phyloP scores from a whole-genome alignment of 2,888 invertebrate species.

The Thecocarcelia acutangulata region DNA sequence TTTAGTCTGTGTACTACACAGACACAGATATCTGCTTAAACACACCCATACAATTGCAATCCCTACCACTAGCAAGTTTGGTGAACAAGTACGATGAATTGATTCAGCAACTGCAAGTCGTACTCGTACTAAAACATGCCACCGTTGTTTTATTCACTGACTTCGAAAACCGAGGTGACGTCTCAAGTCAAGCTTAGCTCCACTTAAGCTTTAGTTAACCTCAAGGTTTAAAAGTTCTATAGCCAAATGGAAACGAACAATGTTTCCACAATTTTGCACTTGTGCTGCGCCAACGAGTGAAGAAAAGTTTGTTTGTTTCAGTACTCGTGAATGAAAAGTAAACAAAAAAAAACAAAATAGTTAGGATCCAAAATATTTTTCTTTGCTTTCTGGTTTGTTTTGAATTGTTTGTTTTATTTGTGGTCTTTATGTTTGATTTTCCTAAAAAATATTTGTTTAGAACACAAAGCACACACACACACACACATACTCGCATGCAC shows the following conservation, averaged over 20 bases:
- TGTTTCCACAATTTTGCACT: constrained; percentile 31
- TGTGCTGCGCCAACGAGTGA: constrained; percentile 2
- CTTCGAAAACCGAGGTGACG: constrained; percentile 67
- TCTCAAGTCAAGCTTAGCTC: constrained; percentile 63
- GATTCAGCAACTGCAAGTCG: constrained; percentile 29
- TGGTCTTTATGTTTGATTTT: constrained; percentile 40
- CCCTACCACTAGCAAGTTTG: background rate
- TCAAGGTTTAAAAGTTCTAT: constrained; percentile 66
- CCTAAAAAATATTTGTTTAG: constrained; percentile 23
- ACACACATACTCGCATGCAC: background rate
- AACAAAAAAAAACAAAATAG: background rate
- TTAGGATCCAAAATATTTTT: too few species aligned
- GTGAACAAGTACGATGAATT: background rate
- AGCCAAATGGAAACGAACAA: constrained; percentile 26
- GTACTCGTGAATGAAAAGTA: too few species aligned
- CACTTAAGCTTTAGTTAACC: constrained; percentile 61
- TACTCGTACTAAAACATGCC: constrained; percentile 26
- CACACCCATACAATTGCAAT: background rate
- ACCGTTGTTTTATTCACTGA: constrained; percentile 42
- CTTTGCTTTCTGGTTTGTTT: too few species aligned
- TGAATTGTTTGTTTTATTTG: background rate
- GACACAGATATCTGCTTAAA: background rate
- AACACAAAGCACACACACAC: constrained; percentile 5
- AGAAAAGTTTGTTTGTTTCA: constrained; percentile 33
- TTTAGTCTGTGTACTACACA: background rate